Base-by-base conservation (phyloP, 2,888 invertebrate genomes). In the Catocala fraxini region DNA sequence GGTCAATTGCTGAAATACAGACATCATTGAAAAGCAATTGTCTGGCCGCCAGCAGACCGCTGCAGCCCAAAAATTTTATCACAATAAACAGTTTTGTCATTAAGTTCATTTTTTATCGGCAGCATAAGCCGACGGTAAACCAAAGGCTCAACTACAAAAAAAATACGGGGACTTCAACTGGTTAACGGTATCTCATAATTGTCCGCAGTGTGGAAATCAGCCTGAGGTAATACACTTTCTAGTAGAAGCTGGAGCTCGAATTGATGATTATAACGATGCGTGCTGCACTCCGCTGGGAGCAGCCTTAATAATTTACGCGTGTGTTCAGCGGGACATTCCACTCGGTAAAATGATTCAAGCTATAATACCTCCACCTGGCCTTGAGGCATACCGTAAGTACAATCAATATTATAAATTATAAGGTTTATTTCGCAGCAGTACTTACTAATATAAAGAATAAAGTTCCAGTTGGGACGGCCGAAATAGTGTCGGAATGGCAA, bases 261-360 rank as follows among this genome's bases (percentile, higher is more conserved):
- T 95, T 2, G 89, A 95, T 70, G 82, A 83, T 47, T 87, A 82
- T 53, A 95, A 95, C 70, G 95, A 96, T 67, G 94, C 94, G 46
- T 95, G 95, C 58, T 88, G 95, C 69, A 95, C 95, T 4, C 90
- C 95, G 0, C 85, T 95, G 5, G 88, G 84, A 10, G 71, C 95
- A 5, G 87, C 90, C 45, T 71, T 95, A 5, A 71, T 95, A 48
- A 82, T 89, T 59, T 94, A 89, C 59, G 73, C 88, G 10, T 89
- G 93, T 51, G 63, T 77, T 6, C 73, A 75, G 34, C 79, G 73
- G 12, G 84, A 86, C 42, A 80, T 93, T 45, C 54, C 84, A 9
- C 57, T 74, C 0, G 79, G 59, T 51, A 77, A 54, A 1, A 85
- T 87, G 71, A 59, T 86, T 5, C 83, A 87, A 70, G 85, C 89